Evolutionary conservation across 2,888 invertebrate genomes (phyloP).

Genomic region (Dryocosmus kuriphilus): DNA sequence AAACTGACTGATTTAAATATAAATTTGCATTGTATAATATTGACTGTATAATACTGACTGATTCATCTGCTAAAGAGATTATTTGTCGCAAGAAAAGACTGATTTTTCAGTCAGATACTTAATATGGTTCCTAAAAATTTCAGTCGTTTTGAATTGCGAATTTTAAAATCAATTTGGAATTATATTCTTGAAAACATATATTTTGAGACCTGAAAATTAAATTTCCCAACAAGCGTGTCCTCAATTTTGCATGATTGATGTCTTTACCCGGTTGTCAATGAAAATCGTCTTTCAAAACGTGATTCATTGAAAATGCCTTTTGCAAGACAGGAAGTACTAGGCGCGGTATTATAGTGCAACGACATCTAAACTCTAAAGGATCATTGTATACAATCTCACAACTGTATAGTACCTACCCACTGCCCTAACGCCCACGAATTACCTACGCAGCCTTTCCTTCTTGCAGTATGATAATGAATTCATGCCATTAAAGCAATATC

Average conservation of each 20-base stretch:
- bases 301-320: background rate
- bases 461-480: slow-evolving; percentile 35
- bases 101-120: too few species aligned
- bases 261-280: background rate
- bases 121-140: too few species aligned
- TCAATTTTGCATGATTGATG: background rate
- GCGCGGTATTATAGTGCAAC: background rate
- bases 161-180: background rate
- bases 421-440: slow-evolving; percentile 37
- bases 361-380: slow-evolving; percentile 1
- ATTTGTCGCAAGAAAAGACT: too few species aligned
- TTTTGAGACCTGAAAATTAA: background rate
- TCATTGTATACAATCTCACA: background rate
- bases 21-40: too few species aligned
- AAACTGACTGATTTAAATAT: too few species aligned
- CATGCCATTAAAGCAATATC: slow-evolving; percentile 34
- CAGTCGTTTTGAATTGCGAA: too few species aligned
- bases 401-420: slow-evolving; percentile 34
- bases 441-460: slow-evolving; percentile 29
- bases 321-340: slow-evolving; percentile 6
- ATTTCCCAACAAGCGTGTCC: background rate
- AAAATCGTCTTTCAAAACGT: background rate
- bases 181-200: background rate
- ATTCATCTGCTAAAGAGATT: too few species aligned
- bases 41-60: too few species aligned